Percentiles rank a stretch among this genome's conserved stretches.
Evolutionary conservation across 2,888 invertebrate genomes (phyloP).

Genomic region (Panopea generosa): DNA sequence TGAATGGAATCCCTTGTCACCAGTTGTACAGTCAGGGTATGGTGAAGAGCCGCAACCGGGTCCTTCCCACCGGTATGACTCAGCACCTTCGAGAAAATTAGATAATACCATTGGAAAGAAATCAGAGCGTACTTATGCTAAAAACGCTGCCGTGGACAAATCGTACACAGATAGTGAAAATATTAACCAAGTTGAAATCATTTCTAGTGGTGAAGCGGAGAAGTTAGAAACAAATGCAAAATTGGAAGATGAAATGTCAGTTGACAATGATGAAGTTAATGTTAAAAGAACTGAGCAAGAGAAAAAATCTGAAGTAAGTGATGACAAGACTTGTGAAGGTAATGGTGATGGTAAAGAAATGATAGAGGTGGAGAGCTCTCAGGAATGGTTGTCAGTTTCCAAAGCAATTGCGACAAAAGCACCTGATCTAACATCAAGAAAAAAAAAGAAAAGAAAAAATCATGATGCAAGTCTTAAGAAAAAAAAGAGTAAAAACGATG

Average conservation of each 20-base stretch:
- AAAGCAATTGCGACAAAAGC: not conserved
- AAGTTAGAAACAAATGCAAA: not conserved
- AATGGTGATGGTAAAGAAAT: not conserved
- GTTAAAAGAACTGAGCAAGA: not conserved
- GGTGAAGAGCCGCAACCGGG: too few relatives aligned
- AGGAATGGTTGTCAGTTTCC: constrained; percentile 21
- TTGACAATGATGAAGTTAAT: not conserved
- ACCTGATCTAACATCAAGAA: not conserved
- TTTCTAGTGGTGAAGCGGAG: constrained; percentile 11
- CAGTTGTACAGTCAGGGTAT: too few relatives aligned
- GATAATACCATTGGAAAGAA: too few relatives aligned
- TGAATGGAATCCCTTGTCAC: too few relatives aligned
- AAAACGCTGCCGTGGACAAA: not conserved
- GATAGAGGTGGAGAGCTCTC: constrained; percentile 1
- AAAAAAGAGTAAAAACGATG: not conserved
- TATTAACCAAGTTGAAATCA: too few relatives aligned
- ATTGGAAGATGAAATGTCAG: not conserved
- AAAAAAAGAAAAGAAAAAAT: too few relatives aligned
- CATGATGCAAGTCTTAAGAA: not conserved
- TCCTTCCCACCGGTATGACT: too few relatives aligned
- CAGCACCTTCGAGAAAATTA: too few relatives aligned
- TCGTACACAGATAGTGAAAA: too few relatives aligned
- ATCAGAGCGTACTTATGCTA: not conserved
- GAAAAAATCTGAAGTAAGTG: not conserved
- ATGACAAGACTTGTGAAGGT: constrained; percentile 1